A percentile compares a stretch with the other conserved stretches of the same genome.
These are phyloP conservation scores for Drosophila kanapiae DNA, from an alignment of 1,140 invertebrate genomes.

Conservation along the genomic window DNA sequence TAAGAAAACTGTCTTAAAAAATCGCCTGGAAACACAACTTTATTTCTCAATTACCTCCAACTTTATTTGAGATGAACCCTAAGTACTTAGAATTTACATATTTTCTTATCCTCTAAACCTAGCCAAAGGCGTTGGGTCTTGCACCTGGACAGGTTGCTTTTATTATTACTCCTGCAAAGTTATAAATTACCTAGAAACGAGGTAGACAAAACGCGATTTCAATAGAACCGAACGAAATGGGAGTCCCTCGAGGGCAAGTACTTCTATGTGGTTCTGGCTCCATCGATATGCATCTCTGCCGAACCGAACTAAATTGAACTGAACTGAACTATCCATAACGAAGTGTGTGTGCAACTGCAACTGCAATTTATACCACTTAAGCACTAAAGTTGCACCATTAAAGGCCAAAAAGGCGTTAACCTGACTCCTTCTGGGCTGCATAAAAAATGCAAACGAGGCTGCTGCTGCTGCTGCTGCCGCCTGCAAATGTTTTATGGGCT, in stretches of 20 bases:
- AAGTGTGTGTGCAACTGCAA: slow-evolving; percentile 43
- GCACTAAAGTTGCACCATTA: slow-evolving; percentile 78
- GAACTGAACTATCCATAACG: slow-evolving; percentile 30
- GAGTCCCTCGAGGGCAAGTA: slow-evolving; percentile 13
- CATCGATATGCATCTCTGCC: slow-evolving; percentile 65
- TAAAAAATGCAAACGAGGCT: slow-evolving; percentile 57
- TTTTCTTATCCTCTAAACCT: slow-evolving; percentile 15
- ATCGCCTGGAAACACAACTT: neutral
- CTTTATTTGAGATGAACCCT: neutral
- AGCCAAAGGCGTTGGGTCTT: neutral
- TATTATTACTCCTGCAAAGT: slow-evolving; percentile 13
- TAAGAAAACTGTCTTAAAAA: neutral
- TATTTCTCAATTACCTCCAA: neutral
- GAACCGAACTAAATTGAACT: slow-evolving; percentile 39
- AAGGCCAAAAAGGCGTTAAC: slow-evolving; percentile 78
- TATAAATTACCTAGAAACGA: slow-evolving; percentile 30
- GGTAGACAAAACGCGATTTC: slow-evolving; percentile 29
- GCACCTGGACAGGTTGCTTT: slow-evolving; percentile 3
- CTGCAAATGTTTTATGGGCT: slow-evolving; percentile 72
- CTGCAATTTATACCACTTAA: slow-evolving; percentile 78
- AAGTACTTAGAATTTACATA: slow-evolving; percentile 26
- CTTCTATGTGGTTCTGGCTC: slow-evolving; percentile 21
- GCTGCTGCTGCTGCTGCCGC: slow-evolving; percentile 43
- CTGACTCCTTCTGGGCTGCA: slow-evolving; percentile 39
- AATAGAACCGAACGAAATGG: slow-evolving; percentile 22